phyloP scores from a whole-genome alignment of 2,113 vertebrate genomes.

The Petaurus breviceps region DNA sequence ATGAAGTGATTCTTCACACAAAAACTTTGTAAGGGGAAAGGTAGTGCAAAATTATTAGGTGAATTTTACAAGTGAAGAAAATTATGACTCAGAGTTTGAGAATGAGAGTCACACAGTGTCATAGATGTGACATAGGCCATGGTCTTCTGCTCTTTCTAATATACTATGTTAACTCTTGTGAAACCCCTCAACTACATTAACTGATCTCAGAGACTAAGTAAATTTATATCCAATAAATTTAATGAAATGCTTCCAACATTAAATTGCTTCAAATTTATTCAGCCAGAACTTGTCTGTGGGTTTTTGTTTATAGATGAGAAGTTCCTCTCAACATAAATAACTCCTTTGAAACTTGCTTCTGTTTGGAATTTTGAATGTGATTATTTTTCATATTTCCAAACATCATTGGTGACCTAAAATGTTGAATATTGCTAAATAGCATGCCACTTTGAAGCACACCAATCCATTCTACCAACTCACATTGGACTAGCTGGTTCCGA shows the following conservation, averaged over 20 bases:
- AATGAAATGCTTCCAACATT: background rate
- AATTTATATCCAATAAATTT: background rate
- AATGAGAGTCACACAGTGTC: background rate
- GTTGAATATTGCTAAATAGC: background rate
- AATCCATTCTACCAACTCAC: background rate
- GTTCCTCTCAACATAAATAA: background rate
- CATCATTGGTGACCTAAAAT: background rate
- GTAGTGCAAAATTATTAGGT: background rate
- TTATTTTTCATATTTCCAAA: background rate
- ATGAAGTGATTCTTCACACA: background rate
- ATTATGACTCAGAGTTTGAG: background rate
- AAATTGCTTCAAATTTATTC: constrained; percentile 3
- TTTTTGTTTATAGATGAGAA: background rate
- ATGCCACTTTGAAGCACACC: background rate
- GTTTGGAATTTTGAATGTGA: background rate
- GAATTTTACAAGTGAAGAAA: background rate
- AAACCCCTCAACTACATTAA: background rate
- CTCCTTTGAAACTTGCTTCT: background rate
- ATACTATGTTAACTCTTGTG: background rate
- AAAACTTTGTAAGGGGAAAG: background rate
- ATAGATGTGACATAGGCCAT: background rate
- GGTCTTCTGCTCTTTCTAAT: background rate
- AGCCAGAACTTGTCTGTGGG: background rate
- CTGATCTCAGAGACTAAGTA: background rate
- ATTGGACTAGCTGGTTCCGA: background rate